phyloP scores from a whole-genome alignment of 2,797 vertebrate genomes.

The Hemitrygon akajei region DNA sequence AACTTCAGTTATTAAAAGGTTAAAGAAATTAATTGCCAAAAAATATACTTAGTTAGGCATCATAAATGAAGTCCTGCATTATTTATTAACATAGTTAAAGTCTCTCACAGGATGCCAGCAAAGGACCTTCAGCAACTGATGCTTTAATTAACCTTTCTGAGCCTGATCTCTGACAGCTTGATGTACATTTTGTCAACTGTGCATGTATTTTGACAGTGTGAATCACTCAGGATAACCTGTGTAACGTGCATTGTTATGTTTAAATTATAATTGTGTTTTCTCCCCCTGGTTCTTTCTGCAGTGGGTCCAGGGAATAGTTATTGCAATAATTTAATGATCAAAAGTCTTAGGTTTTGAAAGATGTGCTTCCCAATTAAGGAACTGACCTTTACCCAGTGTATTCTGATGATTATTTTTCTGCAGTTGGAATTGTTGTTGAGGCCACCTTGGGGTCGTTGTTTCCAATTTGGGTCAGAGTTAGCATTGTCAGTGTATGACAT shows the following conservation, averaged over 20 bases:
- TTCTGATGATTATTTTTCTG: neutral
- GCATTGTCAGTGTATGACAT: neutral
- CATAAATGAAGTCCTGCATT: neutral
- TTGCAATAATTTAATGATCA: neutral
- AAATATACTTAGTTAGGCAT: neutral
- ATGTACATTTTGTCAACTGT: neutral
- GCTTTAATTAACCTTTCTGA: neutral
- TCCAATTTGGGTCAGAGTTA: neutral
- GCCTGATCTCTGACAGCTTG: conserved; percentile 23
- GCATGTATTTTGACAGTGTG: neutral
- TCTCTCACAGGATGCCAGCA: neutral
- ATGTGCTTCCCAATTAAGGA: neutral
- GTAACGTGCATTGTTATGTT: neutral
- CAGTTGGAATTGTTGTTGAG: neutral
- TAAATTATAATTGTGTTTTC: conserved; percentile 1
- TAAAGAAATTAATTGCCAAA: neutral
- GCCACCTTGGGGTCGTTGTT: neutral
- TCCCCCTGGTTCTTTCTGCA: neutral
- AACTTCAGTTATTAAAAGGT: neutral
- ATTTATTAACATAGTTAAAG: neutral
- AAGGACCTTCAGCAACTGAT: neutral
- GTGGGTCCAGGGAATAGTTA: neutral
- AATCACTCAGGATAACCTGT: neutral
- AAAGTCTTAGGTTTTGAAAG: neutral
- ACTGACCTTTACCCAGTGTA: neutral